Evolutionary conservation across 2,797 vertebrate species (phyloP), one percentile per base, ranked within the genome.

Genomic region (Sphaeramia orbicularis): DNA sequence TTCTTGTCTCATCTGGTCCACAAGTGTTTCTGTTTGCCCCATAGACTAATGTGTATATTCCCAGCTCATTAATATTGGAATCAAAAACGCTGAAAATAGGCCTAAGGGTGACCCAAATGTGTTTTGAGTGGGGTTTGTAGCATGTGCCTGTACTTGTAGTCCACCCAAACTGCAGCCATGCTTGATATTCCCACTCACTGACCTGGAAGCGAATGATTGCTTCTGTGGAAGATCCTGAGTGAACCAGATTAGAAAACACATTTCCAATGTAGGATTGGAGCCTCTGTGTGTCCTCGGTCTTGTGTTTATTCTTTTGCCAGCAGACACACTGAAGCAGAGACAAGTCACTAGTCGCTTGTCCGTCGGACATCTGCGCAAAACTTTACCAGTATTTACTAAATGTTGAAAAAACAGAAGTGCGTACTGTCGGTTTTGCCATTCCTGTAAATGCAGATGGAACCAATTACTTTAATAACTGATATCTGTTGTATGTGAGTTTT

Each of bases 191-290:
- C 52, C 53, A 73, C 67, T 87, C 85, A 61, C 74, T 88, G 90
- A 91, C 84, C 90, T 83, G 81, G 88, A 92, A 90, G 84, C 41
- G 78, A 90, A 75, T 19, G 51, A 65, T 65, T 44, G 52, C 53
- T 56, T 73, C 52, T 38, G 60, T 87, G 83, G 65, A 66, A 67
- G 62, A 78, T 77, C 71, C 41, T 21, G 53, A 80, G 51, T 53
- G 59, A 79, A 44, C 58, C 72, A 63, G 41, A 73, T 82, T 67
- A 68, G 55, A 71, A 70, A 66, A 73, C 44, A 69, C 66, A 76
- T 77, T 77, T 68, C 44, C 47, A 51, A 52, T 62, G 52, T 57
- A 51, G 40, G n/a, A 50, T 54, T 35, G 51, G 51, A 14, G 47
- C 65, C 21, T 57, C 61, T 21, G 11, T 15, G 11, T 60, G 43